Evolutionary conservation across 2,888 invertebrate species (phyloP), one percentile per base, ranked within the genome.

Genomic region (Smittia sp.): DNA sequence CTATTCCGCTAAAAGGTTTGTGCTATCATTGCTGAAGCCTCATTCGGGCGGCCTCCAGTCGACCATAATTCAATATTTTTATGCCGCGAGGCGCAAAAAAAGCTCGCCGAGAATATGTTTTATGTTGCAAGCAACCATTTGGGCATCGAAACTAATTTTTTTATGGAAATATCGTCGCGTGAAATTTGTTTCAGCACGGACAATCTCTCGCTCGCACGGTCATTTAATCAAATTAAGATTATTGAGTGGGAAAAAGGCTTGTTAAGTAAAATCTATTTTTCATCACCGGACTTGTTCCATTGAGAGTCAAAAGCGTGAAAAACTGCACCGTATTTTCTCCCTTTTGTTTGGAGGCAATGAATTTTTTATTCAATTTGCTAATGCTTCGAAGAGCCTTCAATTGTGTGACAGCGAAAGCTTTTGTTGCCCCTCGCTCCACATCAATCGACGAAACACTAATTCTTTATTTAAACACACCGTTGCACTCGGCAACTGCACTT

Each of bases 281-380:
- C 18, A 15, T 46, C 52, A 18, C 18, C 52, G 52, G 39, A 9
- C 39, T 7, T 13, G 39, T 39, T 13, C 39, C 39, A 46, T 46
- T 11, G 52, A 46, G 39, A 46, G 52, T 18, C 18, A 46, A 46
- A 46, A 46, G 52, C 52, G 52, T 18, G 52, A 46, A 46, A 46
- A 46, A 46, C n/a, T 15, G n/a, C n/a, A 15, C n/a, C 52, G 18
- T 3, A 46, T 13, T 3, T 11, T 46, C 2, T 46, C n/a, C 11
- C 3, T 46, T 6, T 15, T 2, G 46, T 46, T 46, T 46, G 46
- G 15, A 46, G 46, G 46, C 15, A 11, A 46, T 46, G 15, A 46
- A 46, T 46, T 46, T 46, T 46, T 46, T 11, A 46, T 46, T n/a
- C 46, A 46, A 46, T 46, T 46, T 46, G 46, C 46, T 46, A n/a